Evolutionary conservation across 2,113 vertebrate species (phyloP).

Genomic region (Scartelaos histophorus): DNA sequence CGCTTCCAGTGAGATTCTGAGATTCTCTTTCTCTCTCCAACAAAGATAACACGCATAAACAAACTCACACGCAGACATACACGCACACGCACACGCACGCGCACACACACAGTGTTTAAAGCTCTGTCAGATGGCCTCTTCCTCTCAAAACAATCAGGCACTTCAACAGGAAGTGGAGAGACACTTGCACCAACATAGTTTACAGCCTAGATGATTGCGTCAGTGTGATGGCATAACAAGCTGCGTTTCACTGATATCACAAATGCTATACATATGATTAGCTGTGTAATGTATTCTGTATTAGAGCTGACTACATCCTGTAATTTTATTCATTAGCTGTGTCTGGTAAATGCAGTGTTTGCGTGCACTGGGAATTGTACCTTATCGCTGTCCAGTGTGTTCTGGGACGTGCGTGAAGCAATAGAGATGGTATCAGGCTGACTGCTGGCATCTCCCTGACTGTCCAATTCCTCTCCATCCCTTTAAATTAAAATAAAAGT

Average conservation of each 20-base stretch:
- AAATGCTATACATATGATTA: neutral
- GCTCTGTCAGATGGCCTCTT: slow-evolving; percentile 45
- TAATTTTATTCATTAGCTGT: neutral
- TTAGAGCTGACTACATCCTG: neutral
- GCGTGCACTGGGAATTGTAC: slow-evolving; percentile 60
- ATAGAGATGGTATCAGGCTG: slow-evolving; percentile 98
- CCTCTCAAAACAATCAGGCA: slow-evolving; percentile 28
- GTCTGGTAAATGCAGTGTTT: neutral
- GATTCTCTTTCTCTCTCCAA: slow-evolving; percentile 25
- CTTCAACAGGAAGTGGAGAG: slow-evolving; percentile 42
- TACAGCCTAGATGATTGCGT: slow-evolving; percentile 6
- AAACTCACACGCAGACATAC: neutral
- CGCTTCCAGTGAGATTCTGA: slow-evolving; percentile 21
- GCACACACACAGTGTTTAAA: slow-evolving; percentile 26
- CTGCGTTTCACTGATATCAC: slow-evolving; percentile 1
- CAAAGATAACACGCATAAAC: slow-evolving; percentile 20
- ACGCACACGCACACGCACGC: slow-evolving; percentile 8
- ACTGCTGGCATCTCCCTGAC: slow-evolving; percentile 97
- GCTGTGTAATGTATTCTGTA: neutral
- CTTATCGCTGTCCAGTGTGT: slow-evolving; percentile 98
- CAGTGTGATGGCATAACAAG: neutral
- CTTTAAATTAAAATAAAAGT: slow-evolving; percentile 69
- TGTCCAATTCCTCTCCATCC: slow-evolving; percentile 96
- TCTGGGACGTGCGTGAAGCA: slow-evolving; percentile 96
- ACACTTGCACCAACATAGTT: slow-evolving; percentile 8